Evolutionary conservation across 2,113 vertebrate species (phyloP).

Genomic region (Pseudolaguvia tuberculata): DNA sequence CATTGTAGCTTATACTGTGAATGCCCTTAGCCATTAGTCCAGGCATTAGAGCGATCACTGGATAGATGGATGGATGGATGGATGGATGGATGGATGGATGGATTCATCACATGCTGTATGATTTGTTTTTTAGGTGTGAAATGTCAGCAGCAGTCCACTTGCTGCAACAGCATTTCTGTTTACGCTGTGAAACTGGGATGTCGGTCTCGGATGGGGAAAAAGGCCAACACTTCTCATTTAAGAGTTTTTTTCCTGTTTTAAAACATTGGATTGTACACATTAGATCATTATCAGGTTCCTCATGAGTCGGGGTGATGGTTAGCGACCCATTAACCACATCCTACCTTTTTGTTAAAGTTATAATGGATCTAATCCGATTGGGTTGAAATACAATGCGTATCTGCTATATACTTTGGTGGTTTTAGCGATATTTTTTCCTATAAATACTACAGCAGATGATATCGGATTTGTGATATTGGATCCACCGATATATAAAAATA

Average conservation of each 20-base stretch:
- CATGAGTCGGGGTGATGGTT: not conserved
- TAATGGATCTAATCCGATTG: not conserved
- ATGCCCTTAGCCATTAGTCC: slow-evolving; percentile 5
- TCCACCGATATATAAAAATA: no score
- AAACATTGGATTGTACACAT: slow-evolving; percentile 27
- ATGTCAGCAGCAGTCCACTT: slow-evolving; percentile 17
- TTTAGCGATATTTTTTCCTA: no score
- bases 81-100: no score
- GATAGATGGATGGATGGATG: no score
- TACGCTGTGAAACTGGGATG: slow-evolving; percentile 8
- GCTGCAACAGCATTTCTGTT: slow-evolving; percentile 14
- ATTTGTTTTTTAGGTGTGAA: slow-evolving; percentile 13
- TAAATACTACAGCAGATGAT: no score
- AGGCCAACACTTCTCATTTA: not conserved
- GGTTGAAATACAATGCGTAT: no score
- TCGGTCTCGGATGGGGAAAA: slow-evolving; percentile 10
- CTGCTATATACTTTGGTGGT: no score
- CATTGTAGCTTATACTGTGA: not conserved
- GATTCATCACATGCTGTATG: not conserved
- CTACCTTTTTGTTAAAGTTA: not conserved
- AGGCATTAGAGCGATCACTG: not conserved
- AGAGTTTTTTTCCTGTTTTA: not conserved
- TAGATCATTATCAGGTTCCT: not conserved
- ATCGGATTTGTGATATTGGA: no score
- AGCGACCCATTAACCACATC: not conserved